phyloP scores from a whole-genome alignment of 2,888 invertebrate species.

The Cerastis leucographa region DNA sequence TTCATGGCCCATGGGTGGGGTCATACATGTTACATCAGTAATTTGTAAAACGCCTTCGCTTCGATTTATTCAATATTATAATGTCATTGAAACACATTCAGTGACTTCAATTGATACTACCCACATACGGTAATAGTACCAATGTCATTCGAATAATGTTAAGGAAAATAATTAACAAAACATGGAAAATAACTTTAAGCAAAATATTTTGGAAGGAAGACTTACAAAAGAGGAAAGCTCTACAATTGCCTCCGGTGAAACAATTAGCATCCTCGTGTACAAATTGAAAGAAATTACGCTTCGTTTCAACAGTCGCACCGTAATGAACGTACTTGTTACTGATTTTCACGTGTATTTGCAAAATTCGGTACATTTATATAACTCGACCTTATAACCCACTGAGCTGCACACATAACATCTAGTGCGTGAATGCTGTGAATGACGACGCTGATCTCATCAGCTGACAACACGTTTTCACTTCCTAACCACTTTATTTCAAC shows the following conservation, averaged over 20 bases:
- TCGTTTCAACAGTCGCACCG: conserved; percentile 26
- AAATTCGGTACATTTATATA: conserved; percentile 77
- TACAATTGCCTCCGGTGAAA: conserved; percentile 34
- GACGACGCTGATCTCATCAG: conserved; percentile 76
- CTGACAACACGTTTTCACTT: conserved; percentile 53
- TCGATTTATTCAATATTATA: not conserved
- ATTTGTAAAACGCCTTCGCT: not conserved
- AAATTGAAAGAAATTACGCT: conserved; percentile 47
- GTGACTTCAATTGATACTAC: conserved; percentile 5
- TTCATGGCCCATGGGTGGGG: not conserved
- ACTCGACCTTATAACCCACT: conserved; percentile 85
- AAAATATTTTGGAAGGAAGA: conserved; percentile 6
- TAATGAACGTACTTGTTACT: conserved; percentile 48
- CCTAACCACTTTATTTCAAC: conserved; percentile 49
- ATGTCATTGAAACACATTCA: not conserved
- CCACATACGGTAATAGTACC: not conserved
- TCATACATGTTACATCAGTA: conserved; percentile 3
- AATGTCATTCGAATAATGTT: conserved; percentile 1
- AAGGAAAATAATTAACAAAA: conserved; percentile 18
- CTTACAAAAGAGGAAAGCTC: conserved; percentile 23
- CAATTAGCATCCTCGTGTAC: conserved; percentile 42
- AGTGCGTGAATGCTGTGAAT: conserved; percentile 85
- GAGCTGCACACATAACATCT: conserved; percentile 80
- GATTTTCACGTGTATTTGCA: conserved; percentile 67
- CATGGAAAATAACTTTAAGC: conserved; percentile 21